A percentile compares a stretch with the other conserved stretches of the same genome.
These are phyloP conservation scores for Anser brachyrhynchus DNA, from an alignment of 2,113 vertebrate species.

Conservation along the genomic window DNA sequence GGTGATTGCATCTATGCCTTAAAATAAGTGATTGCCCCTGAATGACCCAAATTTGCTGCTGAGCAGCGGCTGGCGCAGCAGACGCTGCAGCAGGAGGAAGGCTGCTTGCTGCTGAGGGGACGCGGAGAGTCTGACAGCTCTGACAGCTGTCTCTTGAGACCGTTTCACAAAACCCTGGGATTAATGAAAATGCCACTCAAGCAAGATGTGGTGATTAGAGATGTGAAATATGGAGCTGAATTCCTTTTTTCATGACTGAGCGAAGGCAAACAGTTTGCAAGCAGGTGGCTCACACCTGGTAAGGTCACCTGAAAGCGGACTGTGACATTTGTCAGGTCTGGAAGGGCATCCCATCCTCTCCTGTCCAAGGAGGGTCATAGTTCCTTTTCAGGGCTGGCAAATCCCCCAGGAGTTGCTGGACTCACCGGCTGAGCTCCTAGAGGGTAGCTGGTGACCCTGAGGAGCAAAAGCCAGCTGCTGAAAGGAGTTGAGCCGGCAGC, in stretches of 20 bases:
- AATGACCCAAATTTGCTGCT: background rate
- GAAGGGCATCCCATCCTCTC: background rate
- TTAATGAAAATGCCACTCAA: background rate
- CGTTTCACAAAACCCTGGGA: fast-evolving
- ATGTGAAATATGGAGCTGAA: background rate
- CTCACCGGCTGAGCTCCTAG: background rate
- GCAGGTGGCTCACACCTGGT: background rate
- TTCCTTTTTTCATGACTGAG: background rate
- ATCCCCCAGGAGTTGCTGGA: background rate
- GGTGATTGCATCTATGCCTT: background rate
- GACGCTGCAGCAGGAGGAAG: background rate
- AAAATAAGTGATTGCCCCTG: background rate
- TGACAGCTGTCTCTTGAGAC: background rate
- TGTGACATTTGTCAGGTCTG: background rate
- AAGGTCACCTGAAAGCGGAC: background rate
- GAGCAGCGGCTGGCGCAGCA: background rate
- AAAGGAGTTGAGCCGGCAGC: background rate
- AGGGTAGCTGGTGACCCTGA: background rate
- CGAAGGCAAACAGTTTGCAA: background rate
- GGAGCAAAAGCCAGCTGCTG: background rate
- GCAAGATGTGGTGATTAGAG: background rate
- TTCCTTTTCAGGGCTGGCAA: background rate
- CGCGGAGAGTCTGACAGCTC: background rate
- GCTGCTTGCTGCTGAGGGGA: background rate
- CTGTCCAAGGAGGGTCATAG: background rate